Base-by-base conservation (phyloP, 1,140 invertebrate species). In the Meloidogyne exigua region DNA sequence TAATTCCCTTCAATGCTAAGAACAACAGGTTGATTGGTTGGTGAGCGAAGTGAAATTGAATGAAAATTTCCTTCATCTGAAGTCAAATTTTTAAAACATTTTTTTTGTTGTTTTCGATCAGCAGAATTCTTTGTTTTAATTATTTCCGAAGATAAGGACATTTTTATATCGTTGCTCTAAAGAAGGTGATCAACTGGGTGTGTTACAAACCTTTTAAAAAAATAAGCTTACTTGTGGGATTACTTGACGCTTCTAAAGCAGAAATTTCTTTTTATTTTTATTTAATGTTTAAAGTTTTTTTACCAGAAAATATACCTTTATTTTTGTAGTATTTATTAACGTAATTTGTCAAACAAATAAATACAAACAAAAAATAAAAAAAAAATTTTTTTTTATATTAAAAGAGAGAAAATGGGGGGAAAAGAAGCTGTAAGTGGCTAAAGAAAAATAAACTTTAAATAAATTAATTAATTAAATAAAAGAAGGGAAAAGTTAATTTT, bases 1-100 rank as follows among this genome's bases (percentile, higher is more conserved):
- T 32, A 62, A 26, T 73, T 63, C 9, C 44, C 39, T 26, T 73
- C 57, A 62, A 73, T 13, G 21, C 57, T 73, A 23, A 73, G 72
- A n/a, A 64, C 72, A 12, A 39, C 28, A 21, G 72, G 70, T 23
- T 21, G 21, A 28, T 21, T 63, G 3, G 21, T 44, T 21, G 70
- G 69, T 5, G 25, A 39, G 4, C 39, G 36, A 25, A 72, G 57
- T 10, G 72, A 73, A 65, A 73, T 36, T 23, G 72, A 25, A 15
- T 72, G 70, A 63, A 64, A 72, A 32, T 72, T 32, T 13, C 23
- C 49, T 57, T n/a, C 49, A 57, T 57, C 21, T n/a, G 18, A n/a
- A 57, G 18, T 9, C 13, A n/a, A n/a, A n/a, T 57, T 57, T 57
- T 57, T 57, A 4, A 7, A 4, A 18, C 5, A 57, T n/a, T 57